Conservation (phyloP, 2,797 vertebrate genomes). For the Gymnocypris eckloni region DNA sequence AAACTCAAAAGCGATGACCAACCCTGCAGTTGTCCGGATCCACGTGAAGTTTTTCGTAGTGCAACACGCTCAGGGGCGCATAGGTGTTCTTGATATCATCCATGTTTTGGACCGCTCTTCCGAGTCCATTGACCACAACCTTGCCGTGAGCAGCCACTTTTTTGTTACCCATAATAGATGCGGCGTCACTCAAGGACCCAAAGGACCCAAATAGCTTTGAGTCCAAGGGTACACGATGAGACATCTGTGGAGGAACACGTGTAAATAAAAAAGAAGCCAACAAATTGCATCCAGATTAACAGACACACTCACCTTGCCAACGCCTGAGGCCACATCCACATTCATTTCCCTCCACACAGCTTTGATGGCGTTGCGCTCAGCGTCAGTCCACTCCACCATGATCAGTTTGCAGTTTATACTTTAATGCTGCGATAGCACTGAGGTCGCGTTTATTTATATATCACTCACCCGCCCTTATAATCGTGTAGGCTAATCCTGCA, state of each 20-base stretch:
- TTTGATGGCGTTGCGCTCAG: constrained; percentile 73
- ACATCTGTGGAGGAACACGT: constrained; percentile 65
- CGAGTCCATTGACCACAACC: constrained; percentile 77
- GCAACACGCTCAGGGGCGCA: constrained; percentile 72
- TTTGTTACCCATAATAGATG: constrained; percentile 70
- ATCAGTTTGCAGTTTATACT: constrained; percentile 30
- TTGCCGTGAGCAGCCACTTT: constrained; percentile 77
- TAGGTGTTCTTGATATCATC: constrained; percentile 74
- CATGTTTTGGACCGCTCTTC: constrained; percentile 74
- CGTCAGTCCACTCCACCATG: constrained; percentile 79
- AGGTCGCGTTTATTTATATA: constrained; percentile 4
- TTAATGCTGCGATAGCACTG: neutral
- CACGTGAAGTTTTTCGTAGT: constrained; percentile 76
- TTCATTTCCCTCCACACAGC: constrained; percentile 72
- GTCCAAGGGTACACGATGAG: constrained; percentile 83
- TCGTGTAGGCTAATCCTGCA: neutral
- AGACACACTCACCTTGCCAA: constrained; percentile 68
- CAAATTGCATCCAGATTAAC: neutral
- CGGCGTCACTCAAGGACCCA: constrained; percentile 73
- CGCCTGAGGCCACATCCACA: constrained; percentile 56
- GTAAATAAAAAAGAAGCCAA: neutral
- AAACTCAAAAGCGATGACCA: neutral
- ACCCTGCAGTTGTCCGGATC: constrained; percentile 83
- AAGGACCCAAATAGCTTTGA: constrained; percentile 78
- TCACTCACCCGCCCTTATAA: neutral